These are phyloP conservation scores for Larimichthys polyactis DNA, from an alignment of 2,113 vertebrate species.

Conservation along the genomic window DNA sequence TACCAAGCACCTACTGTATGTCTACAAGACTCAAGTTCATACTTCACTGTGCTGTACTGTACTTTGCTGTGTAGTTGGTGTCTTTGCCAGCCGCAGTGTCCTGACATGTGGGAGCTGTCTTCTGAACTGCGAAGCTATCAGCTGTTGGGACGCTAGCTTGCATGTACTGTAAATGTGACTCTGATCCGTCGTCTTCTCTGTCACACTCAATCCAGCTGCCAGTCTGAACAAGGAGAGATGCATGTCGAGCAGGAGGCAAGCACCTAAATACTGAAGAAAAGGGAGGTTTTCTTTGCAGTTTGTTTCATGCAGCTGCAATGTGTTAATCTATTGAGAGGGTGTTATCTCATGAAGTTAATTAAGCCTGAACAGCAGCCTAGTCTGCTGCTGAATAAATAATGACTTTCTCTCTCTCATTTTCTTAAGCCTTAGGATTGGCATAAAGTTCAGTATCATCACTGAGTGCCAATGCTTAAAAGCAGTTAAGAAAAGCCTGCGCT, in stretches of 20 bases:
- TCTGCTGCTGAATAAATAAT: slow-evolving; percentile 15
- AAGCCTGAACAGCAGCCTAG: slow-evolving; percentile 1
- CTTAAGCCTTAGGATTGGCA: slow-evolving; percentile 10
- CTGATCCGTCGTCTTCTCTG: slow-evolving; percentile 21
- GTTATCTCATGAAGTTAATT: slow-evolving; percentile 2
- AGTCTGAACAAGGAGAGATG: slow-evolving; percentile 29
- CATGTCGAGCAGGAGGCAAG: slow-evolving; percentile 16
- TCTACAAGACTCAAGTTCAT: slow-evolving; percentile 37
- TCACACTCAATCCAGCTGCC: slow-evolving; percentile 19
- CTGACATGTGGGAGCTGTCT: slow-evolving; percentile 30
- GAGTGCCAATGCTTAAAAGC: slow-evolving; percentile 38
- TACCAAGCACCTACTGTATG: slow-evolving; percentile 35
- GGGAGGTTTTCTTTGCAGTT: not conserved
- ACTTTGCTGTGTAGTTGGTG: slow-evolving; percentile 10
- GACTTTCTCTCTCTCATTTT: slow-evolving; percentile 15
- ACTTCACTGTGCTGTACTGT: slow-evolving; percentile 26
- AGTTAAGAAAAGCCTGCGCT: slow-evolving; percentile 24
- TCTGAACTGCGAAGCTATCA: slow-evolving; percentile 41
- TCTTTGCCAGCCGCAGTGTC: slow-evolving; percentile 19
- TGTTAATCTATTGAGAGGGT: not conserved
- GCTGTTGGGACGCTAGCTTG: slow-evolving; percentile 40
- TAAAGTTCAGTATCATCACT: slow-evolving; percentile 9
- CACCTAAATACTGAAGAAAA: not conserved
- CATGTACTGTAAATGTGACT: slow-evolving; percentile 27
- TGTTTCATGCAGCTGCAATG: slow-evolving; percentile 7